Base-by-base conservation (phyloP, 2,797 vertebrate species). In the Selene dorsalis region DNA sequence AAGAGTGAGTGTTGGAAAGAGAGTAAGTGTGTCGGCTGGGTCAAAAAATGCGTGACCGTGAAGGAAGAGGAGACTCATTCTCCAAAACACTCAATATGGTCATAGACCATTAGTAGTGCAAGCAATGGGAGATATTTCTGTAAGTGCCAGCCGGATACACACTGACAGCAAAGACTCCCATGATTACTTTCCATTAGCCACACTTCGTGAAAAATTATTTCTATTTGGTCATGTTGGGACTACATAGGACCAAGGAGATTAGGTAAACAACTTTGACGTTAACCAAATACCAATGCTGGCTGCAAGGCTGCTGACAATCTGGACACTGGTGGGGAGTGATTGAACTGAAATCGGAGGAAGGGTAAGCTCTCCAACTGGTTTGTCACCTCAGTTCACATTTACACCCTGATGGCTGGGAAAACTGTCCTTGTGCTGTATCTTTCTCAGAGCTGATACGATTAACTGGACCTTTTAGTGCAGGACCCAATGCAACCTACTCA, bases 381-480 rank as follows among this genome's bases (percentile, higher is more conserved):
- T 77, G 80, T 88, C 79, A 63, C 68, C 66, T 79, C 32, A 17
- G 73, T 69, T 84, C 80, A 79, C 71, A 70, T 86, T 85, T 77
- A 81, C 71, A 78, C 58, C 38, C 68, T 47, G 75, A 77, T 62
- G 55, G 45, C 20, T 52, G 58, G 77, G 82, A 73, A 84, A 84
- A 74, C 75, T 69, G 66, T 76, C 69, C 64, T 80, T 48, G 61
- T 47, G 75, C 77, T 78, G 20, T 45, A 71, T 83, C 77, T 78
- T 65, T 82, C 80, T 82, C 68, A 74, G 76, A 79, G 73, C 69
- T 77, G 84, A 91, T 87, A 73, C 73, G 66, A 90, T 93, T 91
- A 91, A 90, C 87, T 83, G 88, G 84, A 87, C 83, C 81, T 84
- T 88, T 89, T 84, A 88, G 84, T 63, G 75, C 72, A 77, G 74